Evolutionary conservation across 2,797 vertebrate species (phyloP).

Genomic region (Enteromius unitaeniatus): DNA sequence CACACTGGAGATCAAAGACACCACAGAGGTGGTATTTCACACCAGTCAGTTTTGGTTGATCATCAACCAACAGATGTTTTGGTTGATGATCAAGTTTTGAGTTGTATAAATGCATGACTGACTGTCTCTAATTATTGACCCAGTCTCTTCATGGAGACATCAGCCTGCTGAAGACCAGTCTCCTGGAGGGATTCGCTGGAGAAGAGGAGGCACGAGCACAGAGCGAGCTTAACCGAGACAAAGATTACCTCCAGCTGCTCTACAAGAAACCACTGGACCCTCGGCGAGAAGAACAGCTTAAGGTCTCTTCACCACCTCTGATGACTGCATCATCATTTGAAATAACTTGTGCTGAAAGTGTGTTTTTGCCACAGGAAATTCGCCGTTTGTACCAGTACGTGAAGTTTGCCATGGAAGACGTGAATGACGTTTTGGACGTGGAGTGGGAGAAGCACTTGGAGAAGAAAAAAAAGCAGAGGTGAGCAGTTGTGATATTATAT

Average conservation of each 20-base stretch:
- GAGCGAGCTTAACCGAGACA: slow-evolving; percentile 82
- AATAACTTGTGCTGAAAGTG: background rate
- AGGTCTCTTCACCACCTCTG: slow-evolving; percentile 77
- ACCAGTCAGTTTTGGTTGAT: background rate
- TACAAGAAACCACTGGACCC: slow-evolving; percentile 95
- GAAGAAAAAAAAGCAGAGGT: slow-evolving; percentile 87
- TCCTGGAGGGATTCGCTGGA: slow-evolving; percentile 93
- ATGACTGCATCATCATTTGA: background rate
- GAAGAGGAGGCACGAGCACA: slow-evolving; percentile 89
- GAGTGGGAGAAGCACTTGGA: slow-evolving; percentile 96
- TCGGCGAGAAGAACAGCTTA: slow-evolving; percentile 91
- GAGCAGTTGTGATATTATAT: background rate
- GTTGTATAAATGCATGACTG: background rate
- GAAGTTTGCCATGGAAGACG: slow-evolving; percentile 92
- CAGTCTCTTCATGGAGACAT: slow-evolving; percentile 95
- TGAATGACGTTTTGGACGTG: slow-evolving; percentile 92
- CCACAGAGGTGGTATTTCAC: slow-evolving; percentile 85
- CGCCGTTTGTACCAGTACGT: slow-evolving; percentile 93
- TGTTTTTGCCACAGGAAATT: slow-evolving; percentile 83
- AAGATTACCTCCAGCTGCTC: slow-evolving; percentile 87
- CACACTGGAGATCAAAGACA: slow-evolving; percentile 92
- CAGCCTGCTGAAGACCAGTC: slow-evolving; percentile 87
- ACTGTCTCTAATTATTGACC: background rate
- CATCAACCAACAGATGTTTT: background rate
- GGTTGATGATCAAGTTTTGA: too few species aligned